A percentile compares a stretch with the other conserved stretches of the same genome.
These are phyloP conservation scores for Agrotis exclamationis DNA, from an alignment of 2,888 invertebrate species.

Conservation along the genomic window DNA sequence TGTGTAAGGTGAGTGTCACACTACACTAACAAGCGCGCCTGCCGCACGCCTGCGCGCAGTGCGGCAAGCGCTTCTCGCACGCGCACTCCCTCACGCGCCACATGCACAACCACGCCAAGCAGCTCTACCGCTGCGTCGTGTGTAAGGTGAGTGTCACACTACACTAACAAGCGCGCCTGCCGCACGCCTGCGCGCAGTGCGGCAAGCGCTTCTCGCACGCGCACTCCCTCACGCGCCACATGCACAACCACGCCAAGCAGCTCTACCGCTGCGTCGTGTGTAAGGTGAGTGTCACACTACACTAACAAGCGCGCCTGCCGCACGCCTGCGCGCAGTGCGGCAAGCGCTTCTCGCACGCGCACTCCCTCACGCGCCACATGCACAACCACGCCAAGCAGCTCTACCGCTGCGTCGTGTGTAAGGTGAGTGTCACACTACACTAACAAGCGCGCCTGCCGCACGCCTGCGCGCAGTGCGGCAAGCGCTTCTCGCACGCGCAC, in stretches of 20 bases:
- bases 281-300: conserved; percentile 61
- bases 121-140: conserved; percentile 88
- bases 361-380: conserved; percentile 86
- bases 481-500: conserved; percentile 85
- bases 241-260: conserved; percentile 86
- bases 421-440: conserved; percentile 34
- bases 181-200: conserved; percentile 83
- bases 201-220: conserved; percentile 86
- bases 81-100: conserved; percentile 86
- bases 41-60: conserved; percentile 80
- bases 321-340: conserved; percentile 85
- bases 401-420: conserved; percentile 88
- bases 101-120: conserved; percentile 85
- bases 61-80: conserved; percentile 86
- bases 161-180: conserved; percentile 35
- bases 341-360: conserved; percentile 85
- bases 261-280: conserved; percentile 89
- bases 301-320: conserved; percentile 40
- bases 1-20: conserved; percentile 76
- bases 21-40: conserved; percentile 29
- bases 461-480: conserved; percentile 86
- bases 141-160: conserved; percentile 72
- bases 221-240: conserved; percentile 86
- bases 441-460: conserved; percentile 46
- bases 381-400: conserved; percentile 86